Evolutionary conservation across 2,113 vertebrate species (phyloP).

Genomic region (Oryzias woworae): DNA sequence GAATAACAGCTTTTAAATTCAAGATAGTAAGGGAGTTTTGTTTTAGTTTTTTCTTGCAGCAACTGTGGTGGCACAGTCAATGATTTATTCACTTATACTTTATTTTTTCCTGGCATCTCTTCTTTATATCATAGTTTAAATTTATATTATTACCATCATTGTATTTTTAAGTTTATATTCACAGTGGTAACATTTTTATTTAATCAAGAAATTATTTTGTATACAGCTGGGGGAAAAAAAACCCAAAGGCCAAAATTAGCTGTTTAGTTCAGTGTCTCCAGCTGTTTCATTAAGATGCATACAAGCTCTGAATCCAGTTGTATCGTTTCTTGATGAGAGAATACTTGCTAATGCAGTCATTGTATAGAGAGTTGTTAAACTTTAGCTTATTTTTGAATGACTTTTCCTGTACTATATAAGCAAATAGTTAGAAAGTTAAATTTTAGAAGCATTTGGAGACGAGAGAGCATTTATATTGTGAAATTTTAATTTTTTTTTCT

Average conservation of each 20-base stretch:
- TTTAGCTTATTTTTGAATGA: no score
- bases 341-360: conserved; percentile 3
- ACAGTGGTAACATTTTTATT: background rate
- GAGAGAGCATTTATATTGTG: background rate
- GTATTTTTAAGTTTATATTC: conserved; percentile 39
- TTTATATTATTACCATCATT: conserved; percentile 29
- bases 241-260: conserved; percentile 2
- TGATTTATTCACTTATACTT: conserved; percentile 18
- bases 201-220: conserved; percentile 10
- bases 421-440: background rate
- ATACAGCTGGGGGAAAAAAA: background rate
- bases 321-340: conserved; percentile 11
- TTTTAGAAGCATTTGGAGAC: conserved; percentile 13
- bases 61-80: conserved; percentile 28
- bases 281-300: conserved; percentile 5
- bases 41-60: conserved; percentile 6
- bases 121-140: conserved; percentile 41
- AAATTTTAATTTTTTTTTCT: background rate
- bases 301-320: background rate
- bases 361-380: background rate
- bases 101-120: conserved; percentile 9
- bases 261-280: background rate
- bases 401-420: background rate
- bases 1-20: conserved; percentile 23
- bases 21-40: conserved; percentile 41